These are phyloP conservation scores for Philopedon plagiatum DNA, from an alignment of 2,888 invertebrate species.

Conservation along the genomic window DNA sequence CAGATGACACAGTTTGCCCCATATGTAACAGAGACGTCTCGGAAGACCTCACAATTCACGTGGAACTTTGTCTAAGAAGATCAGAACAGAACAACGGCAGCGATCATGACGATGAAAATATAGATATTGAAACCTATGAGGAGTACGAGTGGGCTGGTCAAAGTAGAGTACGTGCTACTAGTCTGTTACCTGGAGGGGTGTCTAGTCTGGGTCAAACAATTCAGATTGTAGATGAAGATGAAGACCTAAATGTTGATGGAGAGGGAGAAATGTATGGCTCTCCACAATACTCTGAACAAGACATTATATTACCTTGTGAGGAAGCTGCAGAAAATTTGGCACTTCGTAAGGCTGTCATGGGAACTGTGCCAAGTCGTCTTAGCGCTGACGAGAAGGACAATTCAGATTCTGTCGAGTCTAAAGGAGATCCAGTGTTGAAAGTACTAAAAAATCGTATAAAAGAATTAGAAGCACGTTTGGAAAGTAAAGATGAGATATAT, in stretches of 20 bases:
- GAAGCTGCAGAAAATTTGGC: conserved; percentile 74
- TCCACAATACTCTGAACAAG: conserved; percentile 87
- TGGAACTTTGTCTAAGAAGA: conserved; percentile 77
- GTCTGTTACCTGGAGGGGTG: conserved; percentile 77
- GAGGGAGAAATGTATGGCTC: conserved; percentile 90
- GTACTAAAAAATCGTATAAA: conserved; percentile 83
- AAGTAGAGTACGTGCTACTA: conserved; percentile 82
- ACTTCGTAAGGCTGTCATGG: conserved; percentile 71
- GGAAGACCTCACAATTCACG: conserved; percentile 81
- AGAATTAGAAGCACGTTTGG: conserved; percentile 78
- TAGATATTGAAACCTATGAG: conserved; percentile 87
- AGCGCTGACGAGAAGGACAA: conserved; percentile 45
- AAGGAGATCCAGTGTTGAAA: conserved; percentile 73
- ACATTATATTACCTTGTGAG: conserved; percentile 74
- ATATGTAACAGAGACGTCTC: conserved; percentile 83
- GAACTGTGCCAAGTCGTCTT: conserved; percentile 56
- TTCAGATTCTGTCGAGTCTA: conserved; percentile 22
- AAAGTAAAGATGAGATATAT: conserved; percentile 74
- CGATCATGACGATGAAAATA: conserved; percentile 79
- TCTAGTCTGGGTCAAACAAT: conserved; percentile 71
- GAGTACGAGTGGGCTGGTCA: conserved; percentile 96
- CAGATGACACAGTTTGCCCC: conserved; percentile 79
- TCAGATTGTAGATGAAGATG: conserved; percentile 72
- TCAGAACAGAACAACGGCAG: conserved; percentile 71
- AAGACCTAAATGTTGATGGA: conserved; percentile 88